Evolutionary conservation across 2,113 vertebrate genomes (phyloP).

Genomic region (Vireo altiloquus): DNA sequence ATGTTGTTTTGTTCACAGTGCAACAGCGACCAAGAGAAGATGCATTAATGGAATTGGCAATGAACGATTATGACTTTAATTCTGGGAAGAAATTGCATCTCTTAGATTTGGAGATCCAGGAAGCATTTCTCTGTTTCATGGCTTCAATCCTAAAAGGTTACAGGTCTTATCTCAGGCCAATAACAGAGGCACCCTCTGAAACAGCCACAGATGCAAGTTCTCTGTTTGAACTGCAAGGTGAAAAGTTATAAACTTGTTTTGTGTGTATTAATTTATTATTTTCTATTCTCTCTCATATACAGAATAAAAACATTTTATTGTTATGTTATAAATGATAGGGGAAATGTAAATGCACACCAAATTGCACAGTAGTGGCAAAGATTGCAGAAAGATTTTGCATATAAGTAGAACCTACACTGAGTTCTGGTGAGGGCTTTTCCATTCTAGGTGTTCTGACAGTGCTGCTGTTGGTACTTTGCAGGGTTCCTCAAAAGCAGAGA

Average conservation of each 20-base stretch:
- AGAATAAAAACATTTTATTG: neutral
- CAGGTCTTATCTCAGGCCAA: conserved; percentile 90
- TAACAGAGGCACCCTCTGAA: conserved; percentile 96
- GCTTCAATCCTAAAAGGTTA: conserved; percentile 97
- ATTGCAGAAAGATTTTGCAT: neutral
- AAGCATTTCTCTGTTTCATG: conserved; percentile 97
- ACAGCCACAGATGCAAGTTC: conserved; percentile 95
- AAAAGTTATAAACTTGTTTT: neutral
- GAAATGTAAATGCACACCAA: neutral
- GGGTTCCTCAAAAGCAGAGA: conserved; percentile 96
- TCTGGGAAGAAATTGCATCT: conserved; percentile 88
- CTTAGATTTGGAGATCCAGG: conserved; percentile 95
- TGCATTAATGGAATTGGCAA: conserved; percentile 84
- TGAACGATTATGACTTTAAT: conserved; percentile 88
- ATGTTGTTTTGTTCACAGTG: conserved; percentile 73
- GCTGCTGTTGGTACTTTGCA: conserved; percentile 45
- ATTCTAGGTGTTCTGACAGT: neutral
- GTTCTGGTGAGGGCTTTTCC: neutral
- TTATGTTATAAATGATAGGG: neutral
- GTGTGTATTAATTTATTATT: neutral
- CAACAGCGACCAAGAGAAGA: conserved; percentile 90
- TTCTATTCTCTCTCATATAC: neutral
- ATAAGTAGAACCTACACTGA: fast-evolving
- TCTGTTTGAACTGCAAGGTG: conserved; percentile 95
- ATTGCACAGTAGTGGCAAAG: neutral